These are phyloP conservation scores for Mantis religiosa DNA, from an alignment of 2,888 invertebrate genomes.

Conservation along the genomic window DNA sequence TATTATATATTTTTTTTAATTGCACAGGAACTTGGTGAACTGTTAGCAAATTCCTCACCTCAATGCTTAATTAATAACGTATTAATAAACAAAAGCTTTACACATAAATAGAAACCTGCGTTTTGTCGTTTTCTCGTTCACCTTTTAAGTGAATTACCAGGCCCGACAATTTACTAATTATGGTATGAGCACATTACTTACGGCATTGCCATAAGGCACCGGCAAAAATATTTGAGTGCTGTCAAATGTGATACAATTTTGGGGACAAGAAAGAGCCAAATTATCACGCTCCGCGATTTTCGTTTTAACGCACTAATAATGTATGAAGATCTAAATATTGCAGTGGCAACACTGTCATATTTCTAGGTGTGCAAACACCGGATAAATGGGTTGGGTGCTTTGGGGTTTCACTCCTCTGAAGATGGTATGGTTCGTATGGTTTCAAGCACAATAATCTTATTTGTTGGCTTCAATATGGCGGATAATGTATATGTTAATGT, in stretches of 20 bases:
- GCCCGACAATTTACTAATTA: not conserved
- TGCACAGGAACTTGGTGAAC: not conserved
- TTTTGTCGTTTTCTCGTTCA: not conserved
- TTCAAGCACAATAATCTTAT: not conserved
- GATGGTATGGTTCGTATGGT: not conserved
- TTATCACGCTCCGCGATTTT: not conserved
- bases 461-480: conserved; percentile 22
- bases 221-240: not conserved
- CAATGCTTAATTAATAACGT: not conserved
- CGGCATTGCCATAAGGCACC: not conserved
- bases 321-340: not conserved
- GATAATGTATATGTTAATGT: conserved; percentile 25
- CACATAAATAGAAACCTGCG: not conserved
- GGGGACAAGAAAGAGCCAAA: not conserved
- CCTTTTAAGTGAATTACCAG: not conserved
- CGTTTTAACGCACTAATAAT: not conserved
- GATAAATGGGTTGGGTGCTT: not conserved
- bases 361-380: not conserved
- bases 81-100: not conserved
- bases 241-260: not conserved
- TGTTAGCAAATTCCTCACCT: not conserved
- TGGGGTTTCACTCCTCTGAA: not conserved
- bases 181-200: not conserved
- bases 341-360: not conserved
- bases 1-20: not conserved